Conservation (phyloP, 2,113 vertebrate species). For the Nibea coibor region DNA sequence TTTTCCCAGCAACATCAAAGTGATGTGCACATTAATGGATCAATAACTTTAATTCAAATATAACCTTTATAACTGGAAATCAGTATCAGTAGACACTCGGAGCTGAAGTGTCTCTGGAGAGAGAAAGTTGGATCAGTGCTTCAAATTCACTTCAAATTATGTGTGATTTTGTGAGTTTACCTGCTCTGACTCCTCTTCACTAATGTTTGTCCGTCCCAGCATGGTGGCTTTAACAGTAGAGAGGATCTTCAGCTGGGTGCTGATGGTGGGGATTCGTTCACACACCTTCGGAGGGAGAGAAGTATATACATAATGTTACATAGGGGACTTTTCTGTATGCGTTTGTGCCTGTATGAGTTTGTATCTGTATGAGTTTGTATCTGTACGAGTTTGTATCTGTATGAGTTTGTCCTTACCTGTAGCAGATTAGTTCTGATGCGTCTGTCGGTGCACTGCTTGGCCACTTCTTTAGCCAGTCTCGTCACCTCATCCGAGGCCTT, state of each 20-base stretch:
- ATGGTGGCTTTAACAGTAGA: slow-evolving; percentile 99
- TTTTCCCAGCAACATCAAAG: too few relatives aligned
- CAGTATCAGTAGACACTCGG: too few relatives aligned
- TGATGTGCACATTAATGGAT: too few relatives aligned
- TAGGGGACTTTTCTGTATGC: not conserved
- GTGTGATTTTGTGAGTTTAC: slow-evolving; percentile 74
- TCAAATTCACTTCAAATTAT: not conserved
- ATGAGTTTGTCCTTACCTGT: slow-evolving; percentile 84
- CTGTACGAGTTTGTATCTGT: not conserved
- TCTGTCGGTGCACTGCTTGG: slow-evolving; percentile 99
- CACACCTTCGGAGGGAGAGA: slow-evolving; percentile 87
- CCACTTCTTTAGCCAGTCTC: slow-evolving; percentile 95
- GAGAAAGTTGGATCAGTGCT: too few relatives aligned
- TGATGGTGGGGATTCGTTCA: slow-evolving; percentile 98
- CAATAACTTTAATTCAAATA: too few relatives aligned
- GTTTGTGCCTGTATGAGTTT: not conserved
- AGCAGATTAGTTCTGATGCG: slow-evolving; percentile 97
- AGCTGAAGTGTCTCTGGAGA: too few relatives aligned
- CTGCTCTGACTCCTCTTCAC: slow-evolving; percentile 98
- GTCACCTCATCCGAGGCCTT: slow-evolving; percentile 99
- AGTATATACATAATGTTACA: not conserved
- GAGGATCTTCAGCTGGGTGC: slow-evolving; percentile 98
- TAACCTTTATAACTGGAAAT: too few relatives aligned
- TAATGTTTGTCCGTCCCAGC: slow-evolving; percentile 98
- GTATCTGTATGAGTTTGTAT: not conserved